Evolutionary conservation across 2,888 invertebrate genomes (phyloP), one percentile per base, ranked within the genome.

Genomic region (Dioctria linearis): DNA sequence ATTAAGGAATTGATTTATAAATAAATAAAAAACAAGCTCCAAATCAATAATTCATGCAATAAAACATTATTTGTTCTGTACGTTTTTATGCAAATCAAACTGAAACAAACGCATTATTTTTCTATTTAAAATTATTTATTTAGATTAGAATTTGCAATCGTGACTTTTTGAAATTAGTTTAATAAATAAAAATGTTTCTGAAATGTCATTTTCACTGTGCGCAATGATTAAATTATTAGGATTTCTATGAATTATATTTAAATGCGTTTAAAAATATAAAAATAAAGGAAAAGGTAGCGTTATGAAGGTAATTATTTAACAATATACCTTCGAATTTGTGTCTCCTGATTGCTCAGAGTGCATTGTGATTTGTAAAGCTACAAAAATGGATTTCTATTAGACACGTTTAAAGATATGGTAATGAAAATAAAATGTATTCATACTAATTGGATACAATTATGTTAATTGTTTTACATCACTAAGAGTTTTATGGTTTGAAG

Each of bases 311-410:
- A 73, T 59, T 73, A 57, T 59, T 59, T 54, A 57, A 42, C 13
- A 57, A 73, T 59, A 57, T 73, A 73, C 73, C 73, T 73, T 57
- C 73, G 5, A 42, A 42, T 59, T 73, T 57, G 73, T 39, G 51
- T 73, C 73, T 54, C 59, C 73, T 57, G 69, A 51, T 49, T 57
- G 59, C 57, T 54, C 57, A 51, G 57, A 40, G 40, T 73, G 73
- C 73, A 73, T 73, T 73, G 54, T 59, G 73, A 25, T 25, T 25
- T 25, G 25, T 25, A 25, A 25, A 73, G 73, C 73, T 73, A 57
- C 57, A 73, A 73, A 73, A 40, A 57, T 66, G 11, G 40, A 73
- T 40, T 59, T 57, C 3, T 40, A 13, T 73, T 59, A 73, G 73
- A 73, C 73, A 43, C 39, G 73, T 25, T 25, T 51, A 40, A 13